phyloP scores from a whole-genome alignment of 1,140 invertebrate genomes.

The Helicoverpa armigera region DNA sequence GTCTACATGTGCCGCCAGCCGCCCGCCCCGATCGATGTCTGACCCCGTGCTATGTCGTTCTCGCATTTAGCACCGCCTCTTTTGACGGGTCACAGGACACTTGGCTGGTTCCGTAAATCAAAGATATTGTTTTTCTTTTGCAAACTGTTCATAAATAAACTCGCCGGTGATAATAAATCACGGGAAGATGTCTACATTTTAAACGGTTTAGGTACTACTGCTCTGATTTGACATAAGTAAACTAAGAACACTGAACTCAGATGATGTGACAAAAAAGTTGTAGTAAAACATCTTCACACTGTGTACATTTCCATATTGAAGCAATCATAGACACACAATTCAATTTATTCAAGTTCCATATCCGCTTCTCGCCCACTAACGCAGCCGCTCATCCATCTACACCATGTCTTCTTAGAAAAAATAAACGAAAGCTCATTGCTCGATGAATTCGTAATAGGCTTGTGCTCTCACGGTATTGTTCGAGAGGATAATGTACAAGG shows the following conservation, averaged over 20 bases:
- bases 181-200: not conserved
- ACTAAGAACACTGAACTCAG: not conserved
- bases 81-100: conserved; percentile 64
- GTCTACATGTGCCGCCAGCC: conserved; percentile 55
- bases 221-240: conserved; percentile 12
- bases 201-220: conserved; percentile 21
- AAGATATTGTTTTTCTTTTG: not conserved
- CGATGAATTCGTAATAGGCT: conserved; percentile 69
- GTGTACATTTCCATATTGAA: conserved; percentile 59
- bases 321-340: conserved; percentile 71
- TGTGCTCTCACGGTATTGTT: conserved; percentile 58
- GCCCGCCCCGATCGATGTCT: conserved; percentile 75
- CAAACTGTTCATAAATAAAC: not conserved
- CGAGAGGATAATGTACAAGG: conserved; percentile 33
- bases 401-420: conserved; percentile 59
- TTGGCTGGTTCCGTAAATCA: conserved; percentile 27
- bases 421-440: conserved; percentile 67
- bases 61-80: conserved; percentile 68
- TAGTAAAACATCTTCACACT: conserved; percentile 23
- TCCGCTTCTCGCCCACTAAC: conserved; percentile 64
- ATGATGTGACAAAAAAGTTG: not conserved
- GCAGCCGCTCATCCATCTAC: conserved; percentile 59
- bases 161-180: too few species aligned
- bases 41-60: conserved; percentile 76
- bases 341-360: conserved; percentile 73